A percentile compares a stretch with the other conserved stretches of the same genome.
Conservation (phyloP, 1,140 invertebrate genomes). For the Drosophila nannoptera region DNA sequence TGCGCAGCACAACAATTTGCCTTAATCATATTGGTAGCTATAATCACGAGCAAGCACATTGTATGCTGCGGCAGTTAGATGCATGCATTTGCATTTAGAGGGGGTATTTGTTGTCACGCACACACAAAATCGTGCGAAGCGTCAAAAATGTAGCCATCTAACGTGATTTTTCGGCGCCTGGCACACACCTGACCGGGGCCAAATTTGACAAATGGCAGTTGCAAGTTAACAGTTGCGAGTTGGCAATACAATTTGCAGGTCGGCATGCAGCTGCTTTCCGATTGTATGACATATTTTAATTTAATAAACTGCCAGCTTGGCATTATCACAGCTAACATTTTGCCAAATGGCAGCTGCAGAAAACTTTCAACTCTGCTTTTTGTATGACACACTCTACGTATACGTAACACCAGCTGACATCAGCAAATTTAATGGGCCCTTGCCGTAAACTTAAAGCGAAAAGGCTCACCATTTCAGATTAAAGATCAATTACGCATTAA, state of each 20-base stretch:
- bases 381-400: conserved; percentile 34
- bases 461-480: conserved; percentile 30
- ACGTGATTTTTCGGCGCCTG: conserved; percentile 4
- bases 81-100: conserved; percentile 42
- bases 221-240: neutral
- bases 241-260: conserved; percentile 64
- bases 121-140: conserved; percentile 58
- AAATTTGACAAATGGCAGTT: conserved; percentile 5
- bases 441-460: conserved; percentile 44
- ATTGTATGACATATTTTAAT: conserved; percentile 67
- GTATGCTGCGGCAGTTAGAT: conserved; percentile 50
- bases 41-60: conserved; percentile 3
- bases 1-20: conserved; percentile 16
- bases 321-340: conserved; percentile 30
- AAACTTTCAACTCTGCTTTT: conserved; percentile 3
- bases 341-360: conserved; percentile 22
- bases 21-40: conserved; percentile 4
- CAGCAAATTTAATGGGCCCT: conserved; percentile 21
- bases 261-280: conserved; percentile 45
- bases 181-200: conserved; percentile 38
- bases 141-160: conserved; percentile 34
- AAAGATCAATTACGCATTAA: conserved; percentile 56
- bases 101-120: conserved; percentile 51
- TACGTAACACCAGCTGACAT: conserved; percentile 53
- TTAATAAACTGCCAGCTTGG: conserved; percentile 49